Evolutionary conservation across 2,113 vertebrate species (phyloP), one percentile per base, ranked within the genome.

Genomic region (Sylvietta virens): DNA sequence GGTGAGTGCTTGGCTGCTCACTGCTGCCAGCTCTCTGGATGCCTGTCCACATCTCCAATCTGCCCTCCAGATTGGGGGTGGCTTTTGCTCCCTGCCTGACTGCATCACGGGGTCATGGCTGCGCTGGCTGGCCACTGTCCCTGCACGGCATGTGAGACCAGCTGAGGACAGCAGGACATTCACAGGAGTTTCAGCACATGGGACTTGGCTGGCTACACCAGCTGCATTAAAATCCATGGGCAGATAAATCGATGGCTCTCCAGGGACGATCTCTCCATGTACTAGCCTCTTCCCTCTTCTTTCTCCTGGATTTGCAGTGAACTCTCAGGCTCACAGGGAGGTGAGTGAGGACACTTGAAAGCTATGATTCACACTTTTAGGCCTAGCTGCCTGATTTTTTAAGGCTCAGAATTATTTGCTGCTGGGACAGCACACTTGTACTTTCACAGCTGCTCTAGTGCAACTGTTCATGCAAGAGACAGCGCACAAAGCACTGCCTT

Each of bases 121-220:
- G 33, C 0, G 0, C 4, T 83, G 83, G 33, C 80, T 85, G 54
- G 15, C 28, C 9, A 1, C 8, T 67, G 58, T 40, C 67, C 19
- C 50, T 2, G 2, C 0, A 0, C 10, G 31, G 5, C 35, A 3
- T 10, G 40, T 2, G 13, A 54, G 54, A 54, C 24, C 50, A 35
- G 37, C 23, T n/a, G 69, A n/a, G 92, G 19, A 37, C 30, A 53
- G n/a, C 54, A 62, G 70, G 47, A 54, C 51, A 31, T 37, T 58
- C 20, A 28, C 1, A 50, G 39, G 28, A 45, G 22, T 67, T 42
- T n/a, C 48, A 79, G n/a, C 4, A 9, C 26, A 11, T 37, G 65
- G 67, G 22, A n/a, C 48, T 62, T 54, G 47, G 4, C 65, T 88
- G 80, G 37, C 35, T 15, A 35, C 33, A 80, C 39, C 61, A 71